phyloP scores from a whole-genome alignment of 2,797 vertebrate genomes.

The Vespertilio murinus region DNA sequence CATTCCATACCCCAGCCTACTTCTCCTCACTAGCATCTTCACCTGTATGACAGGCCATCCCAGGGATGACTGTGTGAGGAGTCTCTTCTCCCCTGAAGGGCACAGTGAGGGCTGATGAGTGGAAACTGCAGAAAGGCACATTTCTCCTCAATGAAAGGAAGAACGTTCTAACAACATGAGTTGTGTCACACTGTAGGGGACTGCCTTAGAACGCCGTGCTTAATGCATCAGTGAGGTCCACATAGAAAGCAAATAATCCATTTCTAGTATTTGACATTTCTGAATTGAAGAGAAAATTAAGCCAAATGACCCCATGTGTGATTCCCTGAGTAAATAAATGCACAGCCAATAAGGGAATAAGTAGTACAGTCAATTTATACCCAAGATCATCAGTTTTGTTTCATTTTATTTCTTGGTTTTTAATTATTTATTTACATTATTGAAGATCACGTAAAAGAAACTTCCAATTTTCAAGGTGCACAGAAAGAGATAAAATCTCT shows the following conservation, averaged over 20 bases:
- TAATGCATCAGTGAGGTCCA: background rate
- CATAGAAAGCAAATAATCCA: background rate
- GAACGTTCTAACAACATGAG: background rate
- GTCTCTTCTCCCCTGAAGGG: background rate
- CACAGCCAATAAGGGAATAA: background rate
- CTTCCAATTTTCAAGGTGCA: background rate
- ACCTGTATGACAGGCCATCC: background rate
- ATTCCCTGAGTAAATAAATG: background rate
- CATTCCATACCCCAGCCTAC: background rate
- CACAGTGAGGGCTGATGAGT: background rate
- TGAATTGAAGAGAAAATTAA: background rate
- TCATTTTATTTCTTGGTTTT: conserved; percentile 33
- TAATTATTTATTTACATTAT: background rate
- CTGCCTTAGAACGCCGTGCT: background rate
- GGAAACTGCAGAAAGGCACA: background rate
- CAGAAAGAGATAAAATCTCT: background rate
- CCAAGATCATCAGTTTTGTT: conserved; percentile 11
- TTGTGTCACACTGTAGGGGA: background rate
- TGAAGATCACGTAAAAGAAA: background rate
- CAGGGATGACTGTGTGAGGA: background rate
- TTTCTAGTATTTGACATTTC: background rate
- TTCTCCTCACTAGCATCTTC: background rate
- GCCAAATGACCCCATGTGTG: background rate
- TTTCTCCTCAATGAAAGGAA: too few species aligned
- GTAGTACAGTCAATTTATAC: background rate